Conservation (phyloP, 2,797 vertebrate genomes). For the Megaceryle alcyon region DNA sequence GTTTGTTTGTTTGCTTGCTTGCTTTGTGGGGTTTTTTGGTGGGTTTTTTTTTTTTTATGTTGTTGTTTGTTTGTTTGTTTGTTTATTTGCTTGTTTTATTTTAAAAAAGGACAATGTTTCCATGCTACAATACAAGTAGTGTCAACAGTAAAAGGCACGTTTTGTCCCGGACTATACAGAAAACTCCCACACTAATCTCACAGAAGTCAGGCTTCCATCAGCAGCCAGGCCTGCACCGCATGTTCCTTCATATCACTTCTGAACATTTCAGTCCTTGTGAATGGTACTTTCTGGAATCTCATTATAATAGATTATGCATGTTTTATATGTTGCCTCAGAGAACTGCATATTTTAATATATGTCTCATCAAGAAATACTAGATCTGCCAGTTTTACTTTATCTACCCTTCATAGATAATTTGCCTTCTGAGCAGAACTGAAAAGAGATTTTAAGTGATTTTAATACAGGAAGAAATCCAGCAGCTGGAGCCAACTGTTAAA, state of each 20-base stretch:
- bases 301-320: constrained; percentile 42
- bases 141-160: background rate
- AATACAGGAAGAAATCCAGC: constrained; percentile 54
- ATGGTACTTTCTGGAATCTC: constrained; percentile 28
- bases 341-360: constrained; percentile 59
- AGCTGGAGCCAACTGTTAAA: constrained; percentile 62
- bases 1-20: too few species aligned
- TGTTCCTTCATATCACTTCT: background rate
- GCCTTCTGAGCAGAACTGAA: constrained; percentile 35
- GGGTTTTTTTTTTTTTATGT: too few species aligned
- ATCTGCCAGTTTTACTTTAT: constrained; percentile 48
- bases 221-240: background rate
- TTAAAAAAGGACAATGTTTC: background rate
- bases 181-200: background rate
- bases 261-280: background rate
- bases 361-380: constrained; percentile 30
- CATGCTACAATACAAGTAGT: accelerated
- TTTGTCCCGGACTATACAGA: background rate
- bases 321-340: constrained; percentile 37
- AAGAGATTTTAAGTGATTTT: constrained; percentile 61
- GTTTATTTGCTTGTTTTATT: too few species aligned
- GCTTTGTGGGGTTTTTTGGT: too few species aligned
- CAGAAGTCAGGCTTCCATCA: background rate
- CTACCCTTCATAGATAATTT: constrained; percentile 40
- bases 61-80: too few species aligned